phyloP scores from a whole-genome alignment of 2,888 invertebrate genomes.

The Lochmaea capreae region DNA sequence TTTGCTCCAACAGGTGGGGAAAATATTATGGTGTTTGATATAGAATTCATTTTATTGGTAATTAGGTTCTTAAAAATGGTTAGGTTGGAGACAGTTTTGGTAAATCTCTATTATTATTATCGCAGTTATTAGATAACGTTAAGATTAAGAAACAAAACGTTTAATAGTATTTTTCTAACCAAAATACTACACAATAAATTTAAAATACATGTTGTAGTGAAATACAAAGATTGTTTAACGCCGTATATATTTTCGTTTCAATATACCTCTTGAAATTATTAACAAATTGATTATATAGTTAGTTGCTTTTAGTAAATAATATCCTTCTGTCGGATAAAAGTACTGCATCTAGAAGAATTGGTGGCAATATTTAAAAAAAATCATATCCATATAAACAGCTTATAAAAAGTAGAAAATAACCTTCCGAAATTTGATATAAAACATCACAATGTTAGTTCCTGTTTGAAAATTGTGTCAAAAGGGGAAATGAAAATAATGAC shows the following conservation, averaged over 20 bases:
- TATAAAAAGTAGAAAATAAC: no score
- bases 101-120: no score
- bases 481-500: no score
- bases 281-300: neutral
- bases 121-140: neutral
- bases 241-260: neutral
- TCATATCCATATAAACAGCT: no score
- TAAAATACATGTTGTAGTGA: neutral
- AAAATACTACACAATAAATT: neutral
- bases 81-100: no score
- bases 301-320: neutral
- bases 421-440: no score
- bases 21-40: no score
- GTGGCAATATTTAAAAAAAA: neutral
- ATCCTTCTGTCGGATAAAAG: neutral
- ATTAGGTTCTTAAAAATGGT: no score
- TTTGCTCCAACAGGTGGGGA: no score
- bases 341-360: neutral
- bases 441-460: no score
- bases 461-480: no score
- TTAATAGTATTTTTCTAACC: neutral
- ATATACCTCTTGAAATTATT: slow-evolving; percentile 4
- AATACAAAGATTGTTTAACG: neutral
- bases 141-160: neutral
- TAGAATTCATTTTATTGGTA: no score